phyloP scores from a whole-genome alignment of 23 tunicate genomes.

The Pegea sp. region DNA sequence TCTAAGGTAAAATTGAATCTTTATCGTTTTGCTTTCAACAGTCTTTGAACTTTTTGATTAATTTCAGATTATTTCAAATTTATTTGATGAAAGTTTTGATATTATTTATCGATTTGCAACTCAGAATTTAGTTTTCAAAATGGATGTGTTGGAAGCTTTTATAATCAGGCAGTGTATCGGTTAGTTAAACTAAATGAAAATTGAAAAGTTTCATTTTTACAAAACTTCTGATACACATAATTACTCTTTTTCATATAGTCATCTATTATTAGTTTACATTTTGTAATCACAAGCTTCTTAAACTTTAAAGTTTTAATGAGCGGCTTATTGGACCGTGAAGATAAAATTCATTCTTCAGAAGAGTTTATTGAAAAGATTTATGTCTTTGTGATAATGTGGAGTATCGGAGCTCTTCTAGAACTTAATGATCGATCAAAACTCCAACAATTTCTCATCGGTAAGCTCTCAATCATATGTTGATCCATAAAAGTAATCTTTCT shows the following conservation, averaged over 20 bases:
- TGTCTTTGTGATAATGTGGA: slow-evolving; percentile 79
- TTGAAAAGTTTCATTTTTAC: neutral
- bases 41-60: neutral
- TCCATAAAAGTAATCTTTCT: neutral
- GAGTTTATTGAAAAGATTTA: slow-evolving; percentile 47
- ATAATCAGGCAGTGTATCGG: slow-evolving; percentile 74
- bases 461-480: neutral
- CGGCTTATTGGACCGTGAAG: slow-evolving; percentile 41
- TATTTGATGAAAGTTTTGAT: slow-evolving; percentile 45
- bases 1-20: slow-evolving; percentile 26
- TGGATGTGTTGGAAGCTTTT: slow-evolving; percentile 86
- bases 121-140: slow-evolving; percentile 70
- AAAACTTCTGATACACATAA: too few relatives aligned
- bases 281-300: neutral
- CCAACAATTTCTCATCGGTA: slow-evolving; percentile 51
- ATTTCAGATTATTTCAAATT: slow-evolving; percentile 21
- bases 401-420: slow-evolving; percentile 80
- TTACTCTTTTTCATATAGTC: too few relatives aligned
- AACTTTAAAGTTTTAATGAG: slow-evolving; percentile 48
- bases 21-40: neutral
- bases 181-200: too few relatives aligned
- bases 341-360: slow-evolving; percentile 5
- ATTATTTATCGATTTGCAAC: slow-evolving; percentile 48
- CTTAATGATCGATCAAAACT: slow-evolving; percentile 63
- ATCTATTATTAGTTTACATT: too few relatives aligned